Base-by-base conservation (phyloP, 1,140 invertebrate species). In the Acromyrmex charruanus region DNA sequence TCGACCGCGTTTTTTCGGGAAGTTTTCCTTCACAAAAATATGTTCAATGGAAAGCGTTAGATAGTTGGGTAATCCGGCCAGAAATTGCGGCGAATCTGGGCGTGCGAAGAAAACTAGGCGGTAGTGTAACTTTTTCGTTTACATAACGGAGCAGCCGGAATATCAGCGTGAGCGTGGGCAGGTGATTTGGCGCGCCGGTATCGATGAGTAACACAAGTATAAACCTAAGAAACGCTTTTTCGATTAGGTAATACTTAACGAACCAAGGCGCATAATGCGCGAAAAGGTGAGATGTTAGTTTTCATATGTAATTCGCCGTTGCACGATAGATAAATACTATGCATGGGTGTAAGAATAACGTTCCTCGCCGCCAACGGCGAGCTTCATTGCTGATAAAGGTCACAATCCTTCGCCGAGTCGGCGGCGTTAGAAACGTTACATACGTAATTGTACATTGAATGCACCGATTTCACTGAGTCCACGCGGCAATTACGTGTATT, bases 81-180 rank as follows among this genome's bases (percentile, higher is more conserved):
- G 79, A 81, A 71, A 81, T 81, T 72, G 53, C 35, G 28, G 44
- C 14, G 14, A 4, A 66, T 79, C 77, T 66, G 61, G 61, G 10
- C 44, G 39, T 49, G 65, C 21, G 49, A 28, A 21, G 66, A 81
- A 72, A 81, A 81, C 63, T 82, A 72, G 49, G 21, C 35, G 35
- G 77, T 72, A 82, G 31, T 68, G 53, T 58, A 72, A 82, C 79
- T 58, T 82, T 81, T 82, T 82, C 35, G 68, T 82, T 82, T 82
- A 82, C 53, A 82, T 82, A 82, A 82, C 79, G 53, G 51, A 39
- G 25, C 31, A 31, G 18, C 12, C 49, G 18, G 35, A 68, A 39
- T 81, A 72, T 72, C 53, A 35, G 6, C 25, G 65, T 2, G 25
- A 82, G 55, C 35, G 79, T 82, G 68, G 53, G 35, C 68, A 49